A percentile compares a stretch with the other conserved stretches of the same genome.
Conservation (phyloP, 2,888 invertebrate genomes). For the Tipula lateralis region DNA sequence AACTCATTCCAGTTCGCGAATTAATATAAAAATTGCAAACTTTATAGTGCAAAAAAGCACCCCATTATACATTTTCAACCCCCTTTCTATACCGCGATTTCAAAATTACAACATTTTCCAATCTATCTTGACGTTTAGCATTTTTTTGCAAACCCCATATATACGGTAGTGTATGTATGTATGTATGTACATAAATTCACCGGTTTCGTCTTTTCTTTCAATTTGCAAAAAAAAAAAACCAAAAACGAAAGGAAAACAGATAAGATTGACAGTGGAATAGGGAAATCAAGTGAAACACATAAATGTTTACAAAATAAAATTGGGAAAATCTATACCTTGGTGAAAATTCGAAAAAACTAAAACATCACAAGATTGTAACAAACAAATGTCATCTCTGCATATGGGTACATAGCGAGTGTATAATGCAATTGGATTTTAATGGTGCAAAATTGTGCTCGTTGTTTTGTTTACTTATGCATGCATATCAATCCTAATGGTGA, state of each 20-base stretch:
- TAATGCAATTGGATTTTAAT: constrained; percentile 16
- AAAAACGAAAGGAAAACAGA: not conserved
- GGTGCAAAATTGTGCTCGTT: not conserved
- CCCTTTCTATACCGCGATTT: not conserved
- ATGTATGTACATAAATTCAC: not conserved
- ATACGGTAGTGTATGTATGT: too few species aligned
- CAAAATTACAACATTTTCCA: constrained; percentile 1
- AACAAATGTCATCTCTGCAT: not conserved
- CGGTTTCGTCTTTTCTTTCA: constrained; percentile 1
- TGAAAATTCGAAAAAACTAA: not conserved
- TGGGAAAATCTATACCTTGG: not conserved
- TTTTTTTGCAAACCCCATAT: constrained; percentile 14
- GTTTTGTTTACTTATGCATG: not conserved
- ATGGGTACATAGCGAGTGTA: not conserved
- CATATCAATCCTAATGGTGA: not conserved
- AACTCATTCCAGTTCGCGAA: not conserved
- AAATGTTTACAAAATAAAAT: not conserved
- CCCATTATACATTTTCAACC: not conserved
- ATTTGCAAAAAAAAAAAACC: not conserved
- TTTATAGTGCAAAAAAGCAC: not conserved
- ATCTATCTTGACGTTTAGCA: constrained; percentile 6
- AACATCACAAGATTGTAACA: not conserved
- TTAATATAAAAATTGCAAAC: not conserved
- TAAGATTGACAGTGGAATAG: constrained; percentile 19
- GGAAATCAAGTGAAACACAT: not conserved